Percentiles rank a stretch among this genome's conserved stretches.
These are phyloP conservation scores for Ostrea edulis DNA, from an alignment of 1,140 invertebrate species.

Conservation along the genomic window DNA sequence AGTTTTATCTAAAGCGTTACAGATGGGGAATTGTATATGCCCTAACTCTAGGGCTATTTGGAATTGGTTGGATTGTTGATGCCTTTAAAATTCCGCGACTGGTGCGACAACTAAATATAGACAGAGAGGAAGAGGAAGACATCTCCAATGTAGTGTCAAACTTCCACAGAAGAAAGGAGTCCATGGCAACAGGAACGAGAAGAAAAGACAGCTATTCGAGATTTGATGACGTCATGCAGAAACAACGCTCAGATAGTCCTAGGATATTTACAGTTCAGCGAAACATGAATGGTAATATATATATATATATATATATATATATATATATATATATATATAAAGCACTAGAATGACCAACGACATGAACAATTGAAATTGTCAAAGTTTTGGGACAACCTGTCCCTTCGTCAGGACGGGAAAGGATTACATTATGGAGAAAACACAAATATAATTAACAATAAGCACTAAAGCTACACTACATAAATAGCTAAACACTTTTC, in stretches of 20 bases:
- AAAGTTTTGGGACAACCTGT: too few species aligned
- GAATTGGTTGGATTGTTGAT: slow-evolving; percentile 56
- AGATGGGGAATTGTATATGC: slow-evolving; percentile 44
- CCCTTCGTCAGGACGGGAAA: too few species aligned
- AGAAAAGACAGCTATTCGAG: background rate
- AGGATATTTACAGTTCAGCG: slow-evolving; percentile 4
- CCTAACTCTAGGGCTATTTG: slow-evolving; percentile 50
- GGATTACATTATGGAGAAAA: too few species aligned
- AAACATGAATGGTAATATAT: background rate
- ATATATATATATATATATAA: too few species aligned
- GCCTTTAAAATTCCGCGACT: slow-evolving; percentile 48
- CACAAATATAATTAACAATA: too few species aligned
- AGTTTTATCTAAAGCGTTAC: slow-evolving; percentile 52
- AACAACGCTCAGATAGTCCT: background rate
- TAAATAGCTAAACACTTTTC: too few species aligned
- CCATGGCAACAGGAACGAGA: background rate
- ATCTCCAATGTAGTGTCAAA: slow-evolving; percentile 30
- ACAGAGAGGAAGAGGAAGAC: background rate
- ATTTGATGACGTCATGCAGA: slow-evolving; percentile 39
- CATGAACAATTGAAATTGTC: too few species aligned
- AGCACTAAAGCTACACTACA: too few species aligned
- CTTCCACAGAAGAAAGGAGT: background rate
- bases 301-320: too few species aligned
- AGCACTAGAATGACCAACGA: too few species aligned
- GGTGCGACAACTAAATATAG: slow-evolving; percentile 44